A percentile compares a stretch with the other conserved stretches of the same genome.
Evolutionary conservation across 2,888 invertebrate species (phyloP).

Genomic region (Drosophila pegasa): DNA sequence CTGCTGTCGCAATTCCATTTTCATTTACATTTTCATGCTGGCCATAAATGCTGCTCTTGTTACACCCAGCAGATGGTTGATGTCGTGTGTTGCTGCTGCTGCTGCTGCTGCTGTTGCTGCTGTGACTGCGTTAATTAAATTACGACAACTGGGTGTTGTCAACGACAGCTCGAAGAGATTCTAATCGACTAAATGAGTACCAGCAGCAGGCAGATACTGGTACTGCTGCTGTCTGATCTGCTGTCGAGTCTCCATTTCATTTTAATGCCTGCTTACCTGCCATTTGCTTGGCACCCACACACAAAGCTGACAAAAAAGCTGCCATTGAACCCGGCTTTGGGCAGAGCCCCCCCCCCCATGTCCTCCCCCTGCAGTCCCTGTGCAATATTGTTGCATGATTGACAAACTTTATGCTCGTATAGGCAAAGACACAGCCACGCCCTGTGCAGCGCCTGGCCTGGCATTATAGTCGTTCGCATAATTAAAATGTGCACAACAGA

Average conservation of each 20-base stretch:
- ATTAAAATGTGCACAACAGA: constrained; percentile 61
- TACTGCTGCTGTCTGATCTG: constrained; percentile 40
- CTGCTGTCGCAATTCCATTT: constrained; percentile 53
- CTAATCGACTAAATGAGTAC: constrained; percentile 53
- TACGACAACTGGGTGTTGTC: constrained; percentile 43
- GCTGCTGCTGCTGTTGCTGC: constrained; percentile 24
- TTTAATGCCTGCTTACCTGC: constrained; percentile 51
- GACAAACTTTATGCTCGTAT: constrained; percentile 52
- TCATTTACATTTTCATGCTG: constrained; percentile 53
- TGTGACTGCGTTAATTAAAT: constrained; percentile 54
- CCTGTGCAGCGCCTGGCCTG: constrained; percentile 12
- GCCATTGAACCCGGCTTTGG: constrained; percentile 34
- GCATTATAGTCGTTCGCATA: constrained; percentile 52
- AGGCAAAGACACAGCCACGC: constrained; percentile 29
- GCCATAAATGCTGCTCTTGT: constrained; percentile 48
- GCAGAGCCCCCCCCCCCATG: background rate
- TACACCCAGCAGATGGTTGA: constrained; percentile 36
- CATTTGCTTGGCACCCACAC: constrained; percentile 43
- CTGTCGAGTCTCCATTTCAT: constrained; percentile 49
- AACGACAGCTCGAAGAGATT: constrained; percentile 44
- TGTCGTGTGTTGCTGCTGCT: constrained; percentile 5
- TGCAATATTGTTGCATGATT: constrained; percentile 59
- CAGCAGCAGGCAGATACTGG: constrained; percentile 12
- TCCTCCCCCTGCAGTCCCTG: constrained; percentile 25
- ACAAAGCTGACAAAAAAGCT: constrained; percentile 8